Percentiles rank a stretch among this genome's conserved stretches.
phyloP scores from a whole-genome alignment of 2,888 invertebrate species.

The Tiliacea citrago region DNA sequence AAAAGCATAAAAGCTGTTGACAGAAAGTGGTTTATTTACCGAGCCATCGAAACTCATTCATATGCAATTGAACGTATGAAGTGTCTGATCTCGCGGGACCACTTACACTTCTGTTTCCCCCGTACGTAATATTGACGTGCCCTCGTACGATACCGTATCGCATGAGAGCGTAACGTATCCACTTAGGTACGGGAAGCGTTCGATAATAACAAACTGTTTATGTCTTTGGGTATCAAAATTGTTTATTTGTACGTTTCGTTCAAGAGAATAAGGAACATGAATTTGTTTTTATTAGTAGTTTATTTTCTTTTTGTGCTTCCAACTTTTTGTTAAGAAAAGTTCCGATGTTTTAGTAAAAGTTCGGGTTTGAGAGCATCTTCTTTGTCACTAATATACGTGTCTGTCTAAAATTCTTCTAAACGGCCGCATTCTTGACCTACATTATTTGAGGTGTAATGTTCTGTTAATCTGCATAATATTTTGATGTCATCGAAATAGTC shows the following conservation, averaged over 20 bases:
- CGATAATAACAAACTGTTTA: constrained; percentile 47
- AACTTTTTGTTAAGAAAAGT: neutral
- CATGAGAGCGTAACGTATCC: constrained; percentile 22
- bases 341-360: too few relatives aligned
- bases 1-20: constrained; percentile 49
- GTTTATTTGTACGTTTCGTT: constrained; percentile 2
- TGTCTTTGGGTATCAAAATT: constrained; percentile 26
- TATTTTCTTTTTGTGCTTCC: neutral
- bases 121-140: constrained; percentile 49
- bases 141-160: constrained; percentile 25
- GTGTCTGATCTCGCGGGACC: constrained; percentile 59
- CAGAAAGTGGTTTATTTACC: constrained; percentile 61
- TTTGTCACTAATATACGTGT: neutral
- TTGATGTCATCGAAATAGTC: neutral
- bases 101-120: constrained; percentile 51
- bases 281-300: neutral
- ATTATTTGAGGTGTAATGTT: neutral
- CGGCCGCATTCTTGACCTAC: too few relatives aligned
- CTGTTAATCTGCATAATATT: neutral
- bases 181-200: constrained; percentile 40
- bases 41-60: constrained; percentile 63
- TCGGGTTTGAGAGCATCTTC: neutral
- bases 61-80: constrained; percentile 63
- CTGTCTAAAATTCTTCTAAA: neutral
- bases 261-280: neutral